These are phyloP conservation scores for Oceanodroma tethys DNA, from an alignment of 2,113 vertebrate species.

Conservation along the genomic window DNA sequence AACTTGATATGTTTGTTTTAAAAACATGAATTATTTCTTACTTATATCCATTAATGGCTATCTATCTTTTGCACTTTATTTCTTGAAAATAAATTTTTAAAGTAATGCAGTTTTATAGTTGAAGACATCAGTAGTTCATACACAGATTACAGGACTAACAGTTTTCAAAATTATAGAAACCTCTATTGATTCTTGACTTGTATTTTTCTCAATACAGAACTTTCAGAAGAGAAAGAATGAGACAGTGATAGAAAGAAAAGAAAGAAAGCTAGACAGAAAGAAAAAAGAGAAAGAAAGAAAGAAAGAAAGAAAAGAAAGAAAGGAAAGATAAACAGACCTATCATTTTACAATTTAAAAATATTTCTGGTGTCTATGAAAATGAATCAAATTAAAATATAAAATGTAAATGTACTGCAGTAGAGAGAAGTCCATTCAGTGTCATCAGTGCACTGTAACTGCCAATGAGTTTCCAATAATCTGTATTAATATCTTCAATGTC, in stretches of 20 bases:
- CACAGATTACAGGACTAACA: background rate
- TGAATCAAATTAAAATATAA: background rate
- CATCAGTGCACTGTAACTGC: background rate
- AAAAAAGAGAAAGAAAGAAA: too few species aligned
- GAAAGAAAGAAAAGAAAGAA: background rate
- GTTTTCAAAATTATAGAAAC: background rate
- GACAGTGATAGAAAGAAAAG: too few species aligned
- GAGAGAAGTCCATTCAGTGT: background rate
- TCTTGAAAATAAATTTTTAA: background rate
- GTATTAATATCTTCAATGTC: background rate
- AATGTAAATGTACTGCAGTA: background rate
- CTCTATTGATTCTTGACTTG: background rate
- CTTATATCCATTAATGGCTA: background rate
- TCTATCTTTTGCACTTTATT: background rate
- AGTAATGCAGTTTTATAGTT: background rate
- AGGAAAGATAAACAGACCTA: background rate
- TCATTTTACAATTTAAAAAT: background rate
- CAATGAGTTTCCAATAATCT: background rate
- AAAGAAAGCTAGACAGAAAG: rapidly evolving
- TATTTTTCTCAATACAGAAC: background rate
- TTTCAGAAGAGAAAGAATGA: background rate
- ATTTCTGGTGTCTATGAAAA: background rate
- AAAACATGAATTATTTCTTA: background rate
- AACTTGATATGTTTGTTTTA: background rate
- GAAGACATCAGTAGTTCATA: background rate